Base-by-base conservation (phyloP, 2,797 vertebrate species). In the Taeniopygia guttata region DNA sequence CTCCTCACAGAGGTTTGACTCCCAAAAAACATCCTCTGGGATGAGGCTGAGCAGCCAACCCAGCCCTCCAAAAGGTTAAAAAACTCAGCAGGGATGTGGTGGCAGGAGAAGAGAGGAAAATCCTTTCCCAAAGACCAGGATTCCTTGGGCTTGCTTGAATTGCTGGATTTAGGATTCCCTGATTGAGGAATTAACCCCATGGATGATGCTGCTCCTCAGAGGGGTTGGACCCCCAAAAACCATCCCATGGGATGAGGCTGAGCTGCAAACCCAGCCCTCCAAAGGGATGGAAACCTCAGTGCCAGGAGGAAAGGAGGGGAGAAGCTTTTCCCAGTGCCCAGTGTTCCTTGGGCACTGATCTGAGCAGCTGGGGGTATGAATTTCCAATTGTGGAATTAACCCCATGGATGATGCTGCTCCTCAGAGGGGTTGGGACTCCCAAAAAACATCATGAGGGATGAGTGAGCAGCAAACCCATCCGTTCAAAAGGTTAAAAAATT, bases 351-450 rank as follows among this genome's bases (percentile, higher is more conserved):
- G 49, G 16, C 27, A 51, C 7, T 51, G 49, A 10, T 16, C 55
- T 1, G 2, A 56, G n/a, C 55, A 34, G 55, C 22, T 4, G 1
- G 32, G 21, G 9, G 6, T 23, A 11, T 10, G 54, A 55, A n/a
- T 55, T n/a, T 10, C 54, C 21, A 22, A 9, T 15, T n/a, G 32
- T 3, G 32, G 17, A 66, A 21, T 48, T 11, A 11, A 72, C 7
- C 11, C 51, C 51, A 34, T 7, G 10, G 52, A 10, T 73, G 15
- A 14, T 38, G n/a, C 11, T 58, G 42, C 42, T 38, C 20, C 5
- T 0, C 1, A 5, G 4, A 5, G 26, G 15, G 11, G 0, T 17
- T 8, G 4, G 19, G n/a, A 22, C 0, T 22, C 18, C 40, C 25
- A 21, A 27, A 55, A 56, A 29, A 1, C 6, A 34, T 34, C 1